A percentile compares a stretch with the other conserved stretches of the same genome.
phyloP scores from a whole-genome alignment of 2,113 vertebrate species.

The Xiphophorus maculatus region DNA sequence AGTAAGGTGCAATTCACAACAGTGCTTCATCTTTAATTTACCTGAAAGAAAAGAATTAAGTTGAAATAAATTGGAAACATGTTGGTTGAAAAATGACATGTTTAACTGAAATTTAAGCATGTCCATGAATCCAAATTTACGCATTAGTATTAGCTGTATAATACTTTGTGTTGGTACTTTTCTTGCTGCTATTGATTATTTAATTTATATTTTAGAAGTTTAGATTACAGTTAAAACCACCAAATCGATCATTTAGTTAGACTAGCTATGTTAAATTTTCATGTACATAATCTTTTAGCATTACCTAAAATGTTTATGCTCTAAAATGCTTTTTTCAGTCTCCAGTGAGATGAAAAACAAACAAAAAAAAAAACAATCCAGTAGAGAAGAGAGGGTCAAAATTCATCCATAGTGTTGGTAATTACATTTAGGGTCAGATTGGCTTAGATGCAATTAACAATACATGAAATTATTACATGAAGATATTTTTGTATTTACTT shows the following conservation, averaged over 20 bases:
- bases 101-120: neutral
- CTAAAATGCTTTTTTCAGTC: neutral
- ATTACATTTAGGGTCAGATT: neutral
- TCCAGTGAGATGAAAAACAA: neutral
- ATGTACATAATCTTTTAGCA: too few relatives aligned
- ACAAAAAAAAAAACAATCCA: too few relatives aligned
- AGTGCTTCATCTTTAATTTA: neutral
- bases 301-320: neutral
- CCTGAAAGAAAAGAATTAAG: neutral
- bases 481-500: neutral
- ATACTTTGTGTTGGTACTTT: neutral
- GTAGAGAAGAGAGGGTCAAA: too few relatives aligned
- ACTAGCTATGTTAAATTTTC: too few relatives aligned
- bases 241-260: too few relatives aligned
- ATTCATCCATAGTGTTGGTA: too few relatives aligned
- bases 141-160: neutral
- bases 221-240: too few relatives aligned
- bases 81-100: neutral
- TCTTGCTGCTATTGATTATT: neutral
- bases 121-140: neutral
- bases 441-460: neutral
- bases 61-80: neutral
- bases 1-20: neutral
- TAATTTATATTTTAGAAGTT: neutral
- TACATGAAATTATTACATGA: neutral